Conservation (phyloP, 2,797 vertebrate genomes). For the Tragopan temminckii region DNA sequence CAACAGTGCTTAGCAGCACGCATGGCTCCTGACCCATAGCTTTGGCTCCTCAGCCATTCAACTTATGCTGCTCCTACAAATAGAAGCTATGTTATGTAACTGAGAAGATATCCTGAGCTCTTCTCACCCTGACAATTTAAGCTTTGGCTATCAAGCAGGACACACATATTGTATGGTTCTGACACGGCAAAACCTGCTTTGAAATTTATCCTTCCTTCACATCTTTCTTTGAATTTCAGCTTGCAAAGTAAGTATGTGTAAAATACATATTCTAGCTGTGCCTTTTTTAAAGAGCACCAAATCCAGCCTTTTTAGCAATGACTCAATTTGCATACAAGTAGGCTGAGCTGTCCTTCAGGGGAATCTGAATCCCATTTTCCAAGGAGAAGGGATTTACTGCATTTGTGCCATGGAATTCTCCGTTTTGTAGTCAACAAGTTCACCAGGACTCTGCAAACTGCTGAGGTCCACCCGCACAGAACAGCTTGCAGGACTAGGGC, state of each 20-base stretch:
- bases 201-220: not conserved
- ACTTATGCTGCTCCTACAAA: not conserved
- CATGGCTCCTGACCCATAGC: not conserved
- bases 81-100: not conserved
- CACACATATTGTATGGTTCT: not conserved
- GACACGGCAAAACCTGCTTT: not conserved
- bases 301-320: not conserved
- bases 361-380: not conserved
- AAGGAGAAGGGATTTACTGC: not conserved
- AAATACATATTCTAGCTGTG: not conserved
- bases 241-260: not conserved
- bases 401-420: not conserved
- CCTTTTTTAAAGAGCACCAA: not conserved
- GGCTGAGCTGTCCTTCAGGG: not conserved
- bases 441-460: not conserved
- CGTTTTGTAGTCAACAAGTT: constrained; percentile 28
- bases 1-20: not conserved
- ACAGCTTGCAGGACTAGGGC: constrained; percentile 38
- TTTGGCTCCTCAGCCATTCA: not conserved
- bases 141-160: not conserved
- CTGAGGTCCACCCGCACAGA: constrained; percentile 48
- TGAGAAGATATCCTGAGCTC: not conserved
- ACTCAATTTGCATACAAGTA: not conserved
- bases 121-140: not conserved
- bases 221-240: not conserved